Evolutionary conservation across 2,113 vertebrate species (phyloP), one percentile per base, ranked within the genome.

Genomic region (Lagopus leucura): DNA sequence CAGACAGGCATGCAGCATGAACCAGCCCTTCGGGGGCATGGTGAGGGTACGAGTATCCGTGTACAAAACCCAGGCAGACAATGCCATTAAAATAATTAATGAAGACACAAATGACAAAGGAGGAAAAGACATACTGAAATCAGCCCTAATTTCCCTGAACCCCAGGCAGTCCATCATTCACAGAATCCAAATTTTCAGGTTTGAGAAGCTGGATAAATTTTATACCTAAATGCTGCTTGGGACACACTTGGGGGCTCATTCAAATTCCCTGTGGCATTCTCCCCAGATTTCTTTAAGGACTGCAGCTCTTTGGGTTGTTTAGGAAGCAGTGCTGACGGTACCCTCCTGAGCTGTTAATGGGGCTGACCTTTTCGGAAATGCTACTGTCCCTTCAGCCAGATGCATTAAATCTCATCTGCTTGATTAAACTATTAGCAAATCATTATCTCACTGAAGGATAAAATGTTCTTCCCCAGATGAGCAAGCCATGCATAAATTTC

Each of bases 371-470:
- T 91, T 76, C 0, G 0, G 67, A 95, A 94, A 82, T 5, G 1
- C 81, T 93, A 13, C 69, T 52, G 64, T 85, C 82, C 69, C 86
- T 91, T 90, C 70, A 88, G 73, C 48, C 76, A 90, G 73, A 92
- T 8, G 61, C 88, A 94, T 88, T 92, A 86, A 92, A 86, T 84
- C 83, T 94, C 72, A 55, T 43, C 69, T n/a, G 76, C 80, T 83
- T 86, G 90, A 96, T 96, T 90, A 88, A 94, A 69, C 88, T 90
- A 93, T 86, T 94, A 96, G 80, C 90, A 94, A 92, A 93, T 81
- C 65, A 88, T 93, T 93, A 94, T 92, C 90, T 81, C 66, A 25
- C 73, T 28, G 73, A 92, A 71, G 80, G 76, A 90, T 78, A 75
- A 86, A 91, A 80, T 47, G 82, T 81, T 93, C 76, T 83, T 83